Percentiles rank a stretch among this genome's conserved stretches.
Conservation (phyloP, 2,113 vertebrate species). For the Corythaeola cristata region DNA sequence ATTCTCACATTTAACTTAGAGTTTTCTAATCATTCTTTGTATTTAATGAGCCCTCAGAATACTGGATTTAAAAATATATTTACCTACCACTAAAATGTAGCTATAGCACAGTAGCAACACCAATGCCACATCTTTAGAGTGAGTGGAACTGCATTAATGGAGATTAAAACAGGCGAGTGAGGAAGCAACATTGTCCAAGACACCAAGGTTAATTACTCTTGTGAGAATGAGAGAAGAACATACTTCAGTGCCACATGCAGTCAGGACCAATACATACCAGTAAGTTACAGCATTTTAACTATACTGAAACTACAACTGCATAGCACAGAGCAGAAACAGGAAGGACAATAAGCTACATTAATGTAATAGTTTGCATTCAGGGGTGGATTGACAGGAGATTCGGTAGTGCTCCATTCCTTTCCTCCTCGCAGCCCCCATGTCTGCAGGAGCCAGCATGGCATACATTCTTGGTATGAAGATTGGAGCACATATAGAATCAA, state of each 20-base stretch:
- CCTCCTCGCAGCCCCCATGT: neutral
- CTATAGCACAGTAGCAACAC: neutral
- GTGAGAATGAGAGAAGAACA: neutral
- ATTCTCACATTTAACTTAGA: neutral
- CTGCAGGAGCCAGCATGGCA: neutral
- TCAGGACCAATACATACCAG: neutral
- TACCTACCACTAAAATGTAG: neutral
- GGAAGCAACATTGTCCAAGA: neutral
- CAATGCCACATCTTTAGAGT: neutral
- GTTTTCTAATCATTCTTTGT: neutral
- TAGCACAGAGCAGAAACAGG: too few species aligned
- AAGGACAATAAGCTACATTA: neutral
- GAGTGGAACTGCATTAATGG: neutral
- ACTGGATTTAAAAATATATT: neutral
- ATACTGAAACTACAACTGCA: neutral
- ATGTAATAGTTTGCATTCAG: neutral
- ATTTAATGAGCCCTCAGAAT: neutral
- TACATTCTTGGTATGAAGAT: neutral
- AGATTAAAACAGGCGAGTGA: neutral
- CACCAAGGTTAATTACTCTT: neutral
- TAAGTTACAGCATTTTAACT: neutral
- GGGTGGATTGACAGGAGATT: neutral
- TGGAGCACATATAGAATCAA: neutral
- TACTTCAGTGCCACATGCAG: neutral
- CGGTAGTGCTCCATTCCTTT: neutral